A percentile compares a stretch with the other conserved stretches of the same genome.
These are phyloP conservation scores for Centrocercus urophasianus DNA, from an alignment of 2,113 vertebrate genomes.

Conservation along the genomic window DNA sequence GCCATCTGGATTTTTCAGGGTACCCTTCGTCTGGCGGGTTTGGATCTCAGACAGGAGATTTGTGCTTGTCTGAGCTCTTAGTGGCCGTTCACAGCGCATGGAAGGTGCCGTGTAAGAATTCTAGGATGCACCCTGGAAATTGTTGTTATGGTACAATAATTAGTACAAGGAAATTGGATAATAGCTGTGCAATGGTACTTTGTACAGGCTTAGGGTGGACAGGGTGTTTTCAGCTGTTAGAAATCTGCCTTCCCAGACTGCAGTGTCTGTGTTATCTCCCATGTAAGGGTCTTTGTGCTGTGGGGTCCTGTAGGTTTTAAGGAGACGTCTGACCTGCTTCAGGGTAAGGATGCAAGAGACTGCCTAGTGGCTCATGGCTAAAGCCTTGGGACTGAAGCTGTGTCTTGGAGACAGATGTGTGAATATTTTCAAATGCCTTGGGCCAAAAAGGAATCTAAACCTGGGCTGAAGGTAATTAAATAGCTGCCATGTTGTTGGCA, in stretches of 20 bases:
- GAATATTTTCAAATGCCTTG: background rate
- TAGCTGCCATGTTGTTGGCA: background rate
- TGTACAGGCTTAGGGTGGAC: background rate
- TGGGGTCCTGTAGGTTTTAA: background rate
- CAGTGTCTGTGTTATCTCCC: background rate
- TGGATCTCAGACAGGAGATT: background rate
- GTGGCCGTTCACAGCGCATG: fast-evolving
- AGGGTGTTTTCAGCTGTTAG: background rate
- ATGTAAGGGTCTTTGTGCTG: background rate
- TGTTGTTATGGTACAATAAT: background rate
- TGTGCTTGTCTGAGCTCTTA: background rate
- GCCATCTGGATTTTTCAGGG: fast-evolving
- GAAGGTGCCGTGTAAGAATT: background rate
- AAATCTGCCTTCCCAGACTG: background rate
- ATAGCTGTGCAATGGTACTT: background rate
- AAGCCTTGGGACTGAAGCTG: fast-evolving
- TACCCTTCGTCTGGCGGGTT: background rate
- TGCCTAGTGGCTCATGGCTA: background rate
- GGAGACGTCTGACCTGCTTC: background rate
- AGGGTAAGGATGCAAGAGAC: background rate
- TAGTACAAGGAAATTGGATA: background rate
- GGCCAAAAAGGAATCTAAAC: background rate
- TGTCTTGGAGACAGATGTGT: background rate
- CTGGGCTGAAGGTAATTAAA: background rate
- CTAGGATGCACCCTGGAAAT: background rate